These are phyloP conservation scores for Drosophila paramelanica DNA, from an alignment of 2,888 invertebrate genomes.

Conservation along the genomic window DNA sequence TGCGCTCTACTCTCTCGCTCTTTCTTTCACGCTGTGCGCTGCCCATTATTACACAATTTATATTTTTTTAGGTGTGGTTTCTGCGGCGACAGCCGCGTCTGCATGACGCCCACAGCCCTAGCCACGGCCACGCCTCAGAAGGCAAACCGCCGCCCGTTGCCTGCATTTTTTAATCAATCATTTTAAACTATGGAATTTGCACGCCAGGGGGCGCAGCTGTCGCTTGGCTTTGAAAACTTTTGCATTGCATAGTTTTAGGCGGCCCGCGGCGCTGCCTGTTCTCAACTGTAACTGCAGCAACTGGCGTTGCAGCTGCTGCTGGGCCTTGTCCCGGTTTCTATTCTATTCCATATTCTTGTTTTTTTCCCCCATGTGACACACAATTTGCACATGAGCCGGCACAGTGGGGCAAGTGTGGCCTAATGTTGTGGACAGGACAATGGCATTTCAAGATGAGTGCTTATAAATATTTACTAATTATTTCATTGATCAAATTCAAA, in stretches of 20 bases:
- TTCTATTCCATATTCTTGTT: neutral
- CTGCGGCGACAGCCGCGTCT: conserved; percentile 57
- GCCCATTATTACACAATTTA: conserved; percentile 75
- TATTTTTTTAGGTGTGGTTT: conserved; percentile 77
- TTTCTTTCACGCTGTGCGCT: conserved; percentile 20
- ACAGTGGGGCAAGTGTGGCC: conserved; percentile 40
- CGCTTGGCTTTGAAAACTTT: conserved; percentile 73
- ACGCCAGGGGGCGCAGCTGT: conserved; percentile 59
- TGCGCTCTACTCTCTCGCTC: neutral
- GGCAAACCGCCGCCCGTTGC: conserved; percentile 20
- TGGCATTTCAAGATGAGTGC: neutral
- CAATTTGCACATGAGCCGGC: conserved; percentile 46
- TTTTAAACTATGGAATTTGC: conserved; percentile 62
- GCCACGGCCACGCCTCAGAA: conserved; percentile 42
- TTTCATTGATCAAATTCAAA: too few species aligned
- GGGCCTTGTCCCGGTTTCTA: conserved; percentile 56
- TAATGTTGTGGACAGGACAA: neutral
- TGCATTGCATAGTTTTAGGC: conserved; percentile 67
- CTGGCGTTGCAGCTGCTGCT: conserved; percentile 29
- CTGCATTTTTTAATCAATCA: conserved; percentile 73
- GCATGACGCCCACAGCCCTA: conserved; percentile 51
- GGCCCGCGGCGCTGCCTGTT: conserved; percentile 44
- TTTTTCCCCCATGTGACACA: conserved; percentile 46
- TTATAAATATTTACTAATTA: neutral
- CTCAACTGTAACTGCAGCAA: conserved; percentile 35